phyloP scores from a whole-genome alignment of 1,140 invertebrate species.

The Melipona quadrifasciata region DNA sequence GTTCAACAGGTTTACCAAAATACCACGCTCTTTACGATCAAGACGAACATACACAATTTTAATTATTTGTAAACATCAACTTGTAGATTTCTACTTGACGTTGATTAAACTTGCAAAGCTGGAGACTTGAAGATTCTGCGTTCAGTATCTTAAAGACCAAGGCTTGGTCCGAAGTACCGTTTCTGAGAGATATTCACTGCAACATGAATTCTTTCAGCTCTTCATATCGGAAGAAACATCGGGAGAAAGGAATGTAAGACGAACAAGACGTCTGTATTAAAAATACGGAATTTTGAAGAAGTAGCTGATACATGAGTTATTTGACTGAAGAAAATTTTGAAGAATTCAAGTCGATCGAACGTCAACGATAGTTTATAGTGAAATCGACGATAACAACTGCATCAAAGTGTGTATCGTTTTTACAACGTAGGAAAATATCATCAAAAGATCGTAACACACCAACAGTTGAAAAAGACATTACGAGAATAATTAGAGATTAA shows the following conservation, averaged over 20 bases:
- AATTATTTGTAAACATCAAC: not conserved
- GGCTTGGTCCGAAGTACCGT: not conserved
- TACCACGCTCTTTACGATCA: too few species aligned
- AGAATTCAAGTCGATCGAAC: too few species aligned
- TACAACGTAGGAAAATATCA: not conserved
- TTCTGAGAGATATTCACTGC: not conserved
- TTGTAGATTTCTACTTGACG: not conserved
- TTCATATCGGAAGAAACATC: too few species aligned
- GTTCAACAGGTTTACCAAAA: not conserved
- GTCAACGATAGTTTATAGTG: too few species aligned
- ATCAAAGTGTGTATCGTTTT: too few species aligned
- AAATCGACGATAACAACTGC: too few species aligned
- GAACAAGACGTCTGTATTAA: not conserved
- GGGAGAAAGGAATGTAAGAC: not conserved
- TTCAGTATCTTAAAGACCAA: not conserved
- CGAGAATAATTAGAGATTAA: not conserved
- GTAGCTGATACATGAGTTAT: not conserved
- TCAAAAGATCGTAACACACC: rapidly evolving
- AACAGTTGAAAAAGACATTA: not conserved
- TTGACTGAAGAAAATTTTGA: not conserved
- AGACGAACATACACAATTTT: not conserved
- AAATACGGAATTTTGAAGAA: not conserved
- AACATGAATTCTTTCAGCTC: not conserved
- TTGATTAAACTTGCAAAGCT: not conserved
- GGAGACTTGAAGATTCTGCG: not conserved